Conservation (phyloP, 2,797 vertebrate genomes). For the Poeciliopsis presidionis region DNA sequence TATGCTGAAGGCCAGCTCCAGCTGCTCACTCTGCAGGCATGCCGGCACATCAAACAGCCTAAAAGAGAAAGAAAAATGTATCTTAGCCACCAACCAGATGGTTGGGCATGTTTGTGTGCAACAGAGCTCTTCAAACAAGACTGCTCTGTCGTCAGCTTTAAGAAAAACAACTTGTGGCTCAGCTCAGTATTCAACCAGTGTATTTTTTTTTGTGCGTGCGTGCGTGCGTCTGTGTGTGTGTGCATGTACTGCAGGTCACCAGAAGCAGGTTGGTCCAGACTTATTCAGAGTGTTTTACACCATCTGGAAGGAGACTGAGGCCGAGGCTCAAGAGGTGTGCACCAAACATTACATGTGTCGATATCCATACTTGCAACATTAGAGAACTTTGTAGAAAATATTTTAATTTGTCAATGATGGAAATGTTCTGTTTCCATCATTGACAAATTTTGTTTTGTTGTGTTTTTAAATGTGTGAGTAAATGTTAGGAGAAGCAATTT, state of each 20-base stretch:
- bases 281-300: constrained; percentile 94
- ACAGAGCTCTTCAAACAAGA: neutral
- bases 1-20: constrained; percentile 1
- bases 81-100: constrained; percentile 13
- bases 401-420: neutral
- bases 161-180: constrained; percentile 10
- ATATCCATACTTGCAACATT: neutral
- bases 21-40: constrained; percentile 23
- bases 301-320: constrained; percentile 97
- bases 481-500: neutral
- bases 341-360: neutral
- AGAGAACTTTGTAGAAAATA: neutral
- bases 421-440: too few species aligned
- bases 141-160: constrained; percentile 4
- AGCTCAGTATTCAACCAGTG: neutral
- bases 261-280: constrained; percentile 95
- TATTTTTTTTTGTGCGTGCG: constrained; percentile 6
- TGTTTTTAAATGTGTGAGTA: neutral
- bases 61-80: neutral
- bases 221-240: constrained; percentile 27
- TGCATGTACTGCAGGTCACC: constrained; percentile 82
- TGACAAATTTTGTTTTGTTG: neutral
- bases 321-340: constrained; percentile 90
- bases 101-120: constrained; percentile 8
- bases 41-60: constrained; percentile 8